A percentile compares a stretch with the other conserved stretches of the same genome.
Evolutionary conservation across 2,888 invertebrate genomes (phyloP).

Genomic region (Julus scandinavius): DNA sequence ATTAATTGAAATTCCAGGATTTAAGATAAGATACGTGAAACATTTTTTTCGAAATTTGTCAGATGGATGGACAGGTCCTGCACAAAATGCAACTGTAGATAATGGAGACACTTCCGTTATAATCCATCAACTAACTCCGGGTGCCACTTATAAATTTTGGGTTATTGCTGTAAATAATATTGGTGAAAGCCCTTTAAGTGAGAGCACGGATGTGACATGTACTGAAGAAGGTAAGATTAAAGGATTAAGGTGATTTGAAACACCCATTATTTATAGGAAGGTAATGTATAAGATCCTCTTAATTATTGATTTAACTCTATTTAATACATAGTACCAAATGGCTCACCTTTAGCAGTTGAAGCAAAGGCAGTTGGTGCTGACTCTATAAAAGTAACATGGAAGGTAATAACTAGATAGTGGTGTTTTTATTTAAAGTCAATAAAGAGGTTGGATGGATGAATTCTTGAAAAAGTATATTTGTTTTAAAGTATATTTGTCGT

Average conservation of each 20-base stretch:
- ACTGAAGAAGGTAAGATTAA: slow-evolving; percentile 64
- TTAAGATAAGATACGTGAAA: background rate
- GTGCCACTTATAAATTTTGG: slow-evolving; percentile 64
- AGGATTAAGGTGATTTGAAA: background rate
- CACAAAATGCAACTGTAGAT: slow-evolving; percentile 45
- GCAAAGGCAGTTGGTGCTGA: slow-evolving; percentile 65
- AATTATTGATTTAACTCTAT: background rate
- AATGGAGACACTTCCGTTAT: slow-evolving; percentile 59
- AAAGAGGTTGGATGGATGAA: too few species aligned
- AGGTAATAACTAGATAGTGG: slow-evolving; percentile 61
- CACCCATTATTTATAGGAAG: background rate
- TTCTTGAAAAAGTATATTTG: too few species aligned
- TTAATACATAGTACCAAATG: slow-evolving; percentile 63
- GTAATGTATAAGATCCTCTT: background rate
- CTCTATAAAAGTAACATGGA: slow-evolving; percentile 66
- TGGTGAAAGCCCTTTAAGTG: slow-evolving; percentile 64
- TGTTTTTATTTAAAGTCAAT: too few species aligned
- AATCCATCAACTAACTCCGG: slow-evolving; percentile 63
- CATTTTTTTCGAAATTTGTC: background rate
- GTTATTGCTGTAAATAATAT: slow-evolving; percentile 65
- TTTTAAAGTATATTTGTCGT: too few species aligned
- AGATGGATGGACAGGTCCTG: slow-evolving; percentile 43
- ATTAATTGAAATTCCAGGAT: background rate
- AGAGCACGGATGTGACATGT: slow-evolving; percentile 62
- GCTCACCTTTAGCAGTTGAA: slow-evolving; percentile 64